These are phyloP conservation scores for Dryocosmus kuriphilus DNA, from an alignment of 2,888 invertebrate species.

Conservation along the genomic window DNA sequence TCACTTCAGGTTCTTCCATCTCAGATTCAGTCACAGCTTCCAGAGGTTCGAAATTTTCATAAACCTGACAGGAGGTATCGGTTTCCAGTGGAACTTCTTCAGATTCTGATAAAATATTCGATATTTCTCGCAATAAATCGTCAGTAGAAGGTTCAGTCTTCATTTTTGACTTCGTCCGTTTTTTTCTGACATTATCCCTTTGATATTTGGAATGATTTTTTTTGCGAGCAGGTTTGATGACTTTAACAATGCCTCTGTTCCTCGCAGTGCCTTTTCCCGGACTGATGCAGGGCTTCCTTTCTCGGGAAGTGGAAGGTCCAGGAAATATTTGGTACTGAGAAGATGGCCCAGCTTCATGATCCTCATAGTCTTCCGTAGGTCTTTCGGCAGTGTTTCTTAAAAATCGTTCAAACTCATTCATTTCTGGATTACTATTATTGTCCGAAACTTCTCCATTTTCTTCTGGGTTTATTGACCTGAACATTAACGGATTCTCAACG, in stretches of 20 bases:
- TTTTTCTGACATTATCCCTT: neutral
- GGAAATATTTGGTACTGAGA: conserved; percentile 56
- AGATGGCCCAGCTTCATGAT: neutral
- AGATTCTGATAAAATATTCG: neutral
- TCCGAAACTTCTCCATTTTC: conserved; percentile 20
- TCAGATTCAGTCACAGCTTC: conserved; percentile 46
- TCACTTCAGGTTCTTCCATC: conserved; percentile 43
- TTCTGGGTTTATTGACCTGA: conserved; percentile 40
- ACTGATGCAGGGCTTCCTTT: conserved; percentile 56
- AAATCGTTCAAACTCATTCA: conserved; percentile 45
- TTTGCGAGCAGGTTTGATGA: neutral
- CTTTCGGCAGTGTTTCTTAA: conserved; percentile 13
- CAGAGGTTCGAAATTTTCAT: conserved; percentile 7
- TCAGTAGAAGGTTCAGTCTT: conserved; percentile 24
- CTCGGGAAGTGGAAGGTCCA: conserved; percentile 64
- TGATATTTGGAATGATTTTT: conserved; percentile 10
- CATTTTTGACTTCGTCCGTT: neutral
- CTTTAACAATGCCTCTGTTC: conserved; percentile 7
- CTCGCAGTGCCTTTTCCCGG: neutral
- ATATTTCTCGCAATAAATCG: conserved; percentile 11
- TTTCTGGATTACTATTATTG: conserved; percentile 38
- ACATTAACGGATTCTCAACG: conserved; percentile 70
- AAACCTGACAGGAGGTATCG: neutral
- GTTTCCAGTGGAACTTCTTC: neutral
- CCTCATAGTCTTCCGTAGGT: conserved; percentile 2